phyloP scores from a whole-genome alignment of 2,113 vertebrate genomes.

The Lepisosteus osseus region DNA sequence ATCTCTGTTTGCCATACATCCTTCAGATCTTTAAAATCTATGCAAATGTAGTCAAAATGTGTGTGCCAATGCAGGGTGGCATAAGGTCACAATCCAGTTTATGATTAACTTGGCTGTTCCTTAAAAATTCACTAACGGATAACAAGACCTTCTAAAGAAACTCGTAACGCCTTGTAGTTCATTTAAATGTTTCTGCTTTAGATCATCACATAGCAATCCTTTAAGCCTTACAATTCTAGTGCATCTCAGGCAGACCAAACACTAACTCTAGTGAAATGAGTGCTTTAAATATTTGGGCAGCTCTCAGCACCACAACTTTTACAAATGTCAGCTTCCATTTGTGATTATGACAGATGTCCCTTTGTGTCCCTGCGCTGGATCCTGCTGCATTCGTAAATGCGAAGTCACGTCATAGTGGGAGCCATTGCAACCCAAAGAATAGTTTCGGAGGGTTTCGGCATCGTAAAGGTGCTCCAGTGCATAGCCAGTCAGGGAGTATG shows the following conservation, averaged over 20 bases:
- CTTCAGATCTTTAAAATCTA: conserved; percentile 6
- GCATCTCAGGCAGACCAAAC: conserved; percentile 56
- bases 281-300: conserved; percentile 52
- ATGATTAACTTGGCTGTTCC: conserved; percentile 17
- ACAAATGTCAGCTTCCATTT: conserved; percentile 86
- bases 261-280: conserved; percentile 49
- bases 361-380: conserved; percentile 85
- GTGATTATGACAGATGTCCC: conserved; percentile 96
- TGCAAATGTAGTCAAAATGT: conserved; percentile 7
- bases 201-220: conserved; percentile 34
- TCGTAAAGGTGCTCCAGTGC: conserved; percentile 92
- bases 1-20: neutral
- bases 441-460: conserved; percentile 83
- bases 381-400: conserved; percentile 85
- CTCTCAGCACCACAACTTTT: conserved; percentile 50
- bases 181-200: conserved; percentile 28
- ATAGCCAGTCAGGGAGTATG: conserved; percentile 89
- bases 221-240: conserved; percentile 52
- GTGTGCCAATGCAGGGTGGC: neutral
- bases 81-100: conserved; percentile 6
- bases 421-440: conserved; percentile 81
- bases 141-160: conserved; percentile 18
- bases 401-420: conserved; percentile 86
- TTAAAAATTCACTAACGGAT: conserved; percentile 11
- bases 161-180: conserved; percentile 15